Percentiles rank a stretch among this genome's conserved stretches.
Conservation (phyloP, 2,113 vertebrate genomes). For the Epinephelus fuscoguttatus region DNA sequence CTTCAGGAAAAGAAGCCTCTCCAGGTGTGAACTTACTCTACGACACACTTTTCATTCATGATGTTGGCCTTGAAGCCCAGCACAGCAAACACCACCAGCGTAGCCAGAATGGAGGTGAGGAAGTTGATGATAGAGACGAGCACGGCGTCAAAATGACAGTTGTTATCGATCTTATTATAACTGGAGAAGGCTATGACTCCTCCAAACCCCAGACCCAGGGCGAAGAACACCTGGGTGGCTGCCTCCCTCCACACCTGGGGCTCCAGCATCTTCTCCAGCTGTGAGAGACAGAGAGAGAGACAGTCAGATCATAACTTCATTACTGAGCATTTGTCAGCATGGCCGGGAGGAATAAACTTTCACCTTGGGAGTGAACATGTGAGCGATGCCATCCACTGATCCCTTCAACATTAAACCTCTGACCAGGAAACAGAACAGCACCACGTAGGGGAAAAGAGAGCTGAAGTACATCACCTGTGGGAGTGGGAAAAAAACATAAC, state of each 20-base stretch:
- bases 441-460: conserved; percentile 97
- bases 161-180: conserved; percentile 99
- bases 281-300: conserved; percentile 3
- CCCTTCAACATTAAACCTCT: conserved; percentile 94
- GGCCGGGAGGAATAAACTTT: conserved; percentile 27
- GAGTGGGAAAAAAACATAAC: background rate
- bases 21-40: conserved; percentile 88
- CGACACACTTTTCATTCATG: conserved; percentile 98
- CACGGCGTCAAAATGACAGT: conserved; percentile 97
- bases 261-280: conserved; percentile 99
- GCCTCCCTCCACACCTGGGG: conserved; percentile 97
- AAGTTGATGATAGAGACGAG: conserved; percentile 98
- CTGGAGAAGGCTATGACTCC: conserved; percentile 99
- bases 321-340: background rate
- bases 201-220: conserved; percentile 95
- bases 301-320: too few species aligned
- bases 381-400: conserved; percentile 95
- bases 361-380: conserved; percentile 99
- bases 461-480: conserved; percentile 99
- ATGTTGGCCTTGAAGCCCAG: conserved; percentile 99
- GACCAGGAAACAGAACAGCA: conserved; percentile 96
- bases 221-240: conserved; percentile 98
- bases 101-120: conserved; percentile 95
- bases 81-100: conserved; percentile 97
- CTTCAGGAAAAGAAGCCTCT: background rate